These are phyloP conservation scores for Pseudochaenichthys georgianus DNA, from an alignment of 2,797 vertebrate genomes.

Conservation along the genomic window DNA sequence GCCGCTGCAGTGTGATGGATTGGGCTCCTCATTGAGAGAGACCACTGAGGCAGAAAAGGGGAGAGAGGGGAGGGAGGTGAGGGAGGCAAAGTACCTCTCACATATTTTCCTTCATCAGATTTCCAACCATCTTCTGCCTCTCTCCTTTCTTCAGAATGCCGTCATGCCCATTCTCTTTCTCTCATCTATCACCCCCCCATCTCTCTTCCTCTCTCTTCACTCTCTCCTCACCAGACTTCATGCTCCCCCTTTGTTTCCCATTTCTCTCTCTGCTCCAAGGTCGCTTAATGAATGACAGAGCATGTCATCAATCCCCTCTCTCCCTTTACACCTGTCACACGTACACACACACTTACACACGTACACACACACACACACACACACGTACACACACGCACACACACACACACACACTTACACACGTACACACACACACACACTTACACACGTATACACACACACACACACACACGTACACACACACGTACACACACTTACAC, in stretches of 20 bases:
- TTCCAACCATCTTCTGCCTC: constrained; percentile 5
- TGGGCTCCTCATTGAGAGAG: constrained; percentile 62
- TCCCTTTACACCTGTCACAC: constrained; percentile 45
- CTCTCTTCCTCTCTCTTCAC: neutral
- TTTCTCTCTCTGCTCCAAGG: constrained; percentile 46
- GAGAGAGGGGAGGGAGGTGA: constrained; percentile 21
- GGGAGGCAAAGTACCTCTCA: constrained; percentile 28
- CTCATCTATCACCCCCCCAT: neutral
- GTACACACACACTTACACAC: constrained; percentile 19
- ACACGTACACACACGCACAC: no score
- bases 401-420: no score
- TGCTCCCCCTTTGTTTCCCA: constrained; percentile 2
- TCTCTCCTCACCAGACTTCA: constrained; percentile 4
- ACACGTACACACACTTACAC: no score
- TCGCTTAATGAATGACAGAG: constrained; percentile 66
- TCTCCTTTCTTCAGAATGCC: constrained; percentile 1
- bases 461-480: no score
- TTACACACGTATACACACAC: no score
- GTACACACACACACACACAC: constrained; percentile 13
- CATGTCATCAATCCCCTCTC: constrained; percentile 57
- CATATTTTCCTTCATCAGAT: constrained; percentile 39
- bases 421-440: no score
- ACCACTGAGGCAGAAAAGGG: constrained; percentile 31
- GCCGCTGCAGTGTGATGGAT: constrained; percentile 56
- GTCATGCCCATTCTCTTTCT: neutral